These are phyloP conservation scores for Drosophila hawaiiensis DNA, from an alignment of 2,888 invertebrate genomes.

Conservation along the genomic window DNA sequence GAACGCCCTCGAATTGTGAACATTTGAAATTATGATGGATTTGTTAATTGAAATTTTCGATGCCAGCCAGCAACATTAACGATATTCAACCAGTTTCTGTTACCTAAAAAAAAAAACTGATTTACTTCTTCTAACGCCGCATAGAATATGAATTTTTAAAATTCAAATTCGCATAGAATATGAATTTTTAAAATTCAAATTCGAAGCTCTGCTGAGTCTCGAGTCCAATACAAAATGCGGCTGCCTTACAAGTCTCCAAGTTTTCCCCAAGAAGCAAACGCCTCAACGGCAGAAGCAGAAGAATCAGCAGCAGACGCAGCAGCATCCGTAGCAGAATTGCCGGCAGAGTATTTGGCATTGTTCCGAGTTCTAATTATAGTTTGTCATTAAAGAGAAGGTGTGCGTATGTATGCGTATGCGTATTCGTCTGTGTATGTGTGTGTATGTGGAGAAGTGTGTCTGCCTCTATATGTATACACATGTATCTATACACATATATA, in stretches of 20 bases:
- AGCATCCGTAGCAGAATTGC: constrained; percentile 49
- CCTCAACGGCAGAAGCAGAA: constrained; percentile 33
- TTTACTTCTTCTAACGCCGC: constrained; percentile 33
- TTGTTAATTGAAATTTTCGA: constrained; percentile 74
- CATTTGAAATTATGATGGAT: constrained; percentile 79
- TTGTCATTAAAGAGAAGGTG: constrained; percentile 78
- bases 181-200: constrained; percentile 22
- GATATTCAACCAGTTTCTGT: constrained; percentile 65
- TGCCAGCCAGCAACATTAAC: constrained; percentile 46
- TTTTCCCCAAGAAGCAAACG: neutral
- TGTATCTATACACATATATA: constrained; percentile 8
- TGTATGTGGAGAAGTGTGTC: constrained; percentile 43
- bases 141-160: constrained; percentile 33
- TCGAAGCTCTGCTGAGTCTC: constrained; percentile 21
- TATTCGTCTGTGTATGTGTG: constrained; percentile 3
- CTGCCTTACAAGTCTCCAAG: constrained; percentile 38
- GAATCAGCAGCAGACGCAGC: constrained; percentile 36
- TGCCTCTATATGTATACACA: constrained; percentile 15
- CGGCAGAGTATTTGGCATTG: constrained; percentile 82
- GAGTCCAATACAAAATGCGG: constrained; percentile 7
- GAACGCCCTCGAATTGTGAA: constrained; percentile 52
- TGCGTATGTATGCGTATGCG: constrained; percentile 42
- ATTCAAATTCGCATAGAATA: constrained; percentile 42
- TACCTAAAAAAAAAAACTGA: neutral
- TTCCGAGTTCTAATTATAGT: constrained; percentile 82